Evolutionary conservation across 64 coral and sea anemone species (phyloP).

Genomic region (Montipora efflorescens): DNA sequence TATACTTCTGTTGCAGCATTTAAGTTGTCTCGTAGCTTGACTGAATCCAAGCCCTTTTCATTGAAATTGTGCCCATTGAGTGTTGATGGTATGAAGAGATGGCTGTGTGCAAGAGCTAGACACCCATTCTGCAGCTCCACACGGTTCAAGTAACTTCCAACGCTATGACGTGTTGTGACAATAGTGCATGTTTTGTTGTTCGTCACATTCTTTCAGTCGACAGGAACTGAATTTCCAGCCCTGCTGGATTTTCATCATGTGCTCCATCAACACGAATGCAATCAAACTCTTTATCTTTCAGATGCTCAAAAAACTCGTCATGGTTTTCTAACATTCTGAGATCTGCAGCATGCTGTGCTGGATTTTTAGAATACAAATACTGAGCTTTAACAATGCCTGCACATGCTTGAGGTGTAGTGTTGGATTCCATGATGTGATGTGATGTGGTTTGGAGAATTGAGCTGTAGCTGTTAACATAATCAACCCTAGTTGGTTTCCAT

Average conservation of each 20-base stretch:
- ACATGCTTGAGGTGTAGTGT: slow-evolving; percentile 28
- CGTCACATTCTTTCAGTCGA: slow-evolving; percentile 43
- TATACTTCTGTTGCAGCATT: no score
- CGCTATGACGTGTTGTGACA: slow-evolving; percentile 58
- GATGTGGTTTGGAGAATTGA: slow-evolving; percentile 56
- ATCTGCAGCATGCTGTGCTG: slow-evolving; percentile 69
- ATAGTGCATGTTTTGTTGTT: slow-evolving; percentile 29
- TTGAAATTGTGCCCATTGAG: slow-evolving; percentile 62
- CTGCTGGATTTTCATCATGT: slow-evolving; percentile 25
- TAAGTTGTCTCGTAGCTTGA: background rate
- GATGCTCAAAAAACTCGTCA: background rate
- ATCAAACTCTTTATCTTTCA: slow-evolving; percentile 45
- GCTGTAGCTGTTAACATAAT: slow-evolving; percentile 57
- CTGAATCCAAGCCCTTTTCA: slow-evolving; percentile 19
- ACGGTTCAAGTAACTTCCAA: slow-evolving; percentile 43
- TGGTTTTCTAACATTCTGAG: slow-evolving; percentile 23
- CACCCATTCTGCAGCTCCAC: slow-evolving; percentile 64
- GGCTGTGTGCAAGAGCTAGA: slow-evolving; percentile 42
- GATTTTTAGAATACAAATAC: slow-evolving; percentile 16
- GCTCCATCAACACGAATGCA: slow-evolving; percentile 43
- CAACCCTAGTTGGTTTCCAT: slow-evolving; percentile 41
- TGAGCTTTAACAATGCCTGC: slow-evolving; percentile 48
- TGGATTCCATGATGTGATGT: slow-evolving; percentile 34
- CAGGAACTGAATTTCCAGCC: slow-evolving; percentile 35
- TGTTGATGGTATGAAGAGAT: slow-evolving; percentile 72